Evolutionary conservation across 2,888 invertebrate genomes (phyloP).

Genomic region (Agrilus biguttatus): DNA sequence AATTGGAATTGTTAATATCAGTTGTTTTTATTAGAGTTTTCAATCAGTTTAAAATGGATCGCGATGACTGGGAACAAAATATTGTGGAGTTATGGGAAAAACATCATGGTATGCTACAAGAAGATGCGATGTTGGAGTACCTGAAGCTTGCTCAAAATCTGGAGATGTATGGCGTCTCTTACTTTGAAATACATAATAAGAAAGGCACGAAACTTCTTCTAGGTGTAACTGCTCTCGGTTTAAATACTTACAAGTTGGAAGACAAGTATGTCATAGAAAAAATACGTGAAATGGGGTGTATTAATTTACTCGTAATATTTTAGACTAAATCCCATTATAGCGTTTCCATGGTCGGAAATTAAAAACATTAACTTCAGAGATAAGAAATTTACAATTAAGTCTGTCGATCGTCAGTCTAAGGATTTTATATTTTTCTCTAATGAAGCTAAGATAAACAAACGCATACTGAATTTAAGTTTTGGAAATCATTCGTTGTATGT

Average conservation of each 20-base stretch:
- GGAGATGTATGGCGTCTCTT: slow-evolving; percentile 97
- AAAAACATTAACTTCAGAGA: slow-evolving; percentile 98
- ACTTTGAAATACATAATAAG: slow-evolving; percentile 97
- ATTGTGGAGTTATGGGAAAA: slow-evolving; percentile 97
- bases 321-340: slow-evolving; percentile 91
- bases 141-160: slow-evolving; percentile 92
- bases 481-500: slow-evolving; percentile 99
- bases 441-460: slow-evolving; percentile 91
- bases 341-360: slow-evolving; percentile 99
- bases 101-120: slow-evolving; percentile 76
- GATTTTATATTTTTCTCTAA: slow-evolving; percentile 98
- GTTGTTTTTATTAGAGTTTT: slow-evolving; percentile 46
- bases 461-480: slow-evolving; percentile 95
- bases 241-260: slow-evolving; percentile 95
- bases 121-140: slow-evolving; percentile 99
- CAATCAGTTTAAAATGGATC: slow-evolving; percentile 93
- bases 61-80: slow-evolving; percentile 93
- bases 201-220: slow-evolving; percentile 94
- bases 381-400: slow-evolving; percentile 97
- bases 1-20: not conserved
- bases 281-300: not conserved
- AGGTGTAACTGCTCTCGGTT: slow-evolving; percentile 92
- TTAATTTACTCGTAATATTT: slow-evolving; percentile 14
- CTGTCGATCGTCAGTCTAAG: slow-evolving; percentile 95
- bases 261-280: slow-evolving; percentile 54